Evolutionary conservation across 2,888 invertebrate species (phyloP), one percentile per base, ranked within the genome.

Genomic region (Troilus luridus): DNA sequence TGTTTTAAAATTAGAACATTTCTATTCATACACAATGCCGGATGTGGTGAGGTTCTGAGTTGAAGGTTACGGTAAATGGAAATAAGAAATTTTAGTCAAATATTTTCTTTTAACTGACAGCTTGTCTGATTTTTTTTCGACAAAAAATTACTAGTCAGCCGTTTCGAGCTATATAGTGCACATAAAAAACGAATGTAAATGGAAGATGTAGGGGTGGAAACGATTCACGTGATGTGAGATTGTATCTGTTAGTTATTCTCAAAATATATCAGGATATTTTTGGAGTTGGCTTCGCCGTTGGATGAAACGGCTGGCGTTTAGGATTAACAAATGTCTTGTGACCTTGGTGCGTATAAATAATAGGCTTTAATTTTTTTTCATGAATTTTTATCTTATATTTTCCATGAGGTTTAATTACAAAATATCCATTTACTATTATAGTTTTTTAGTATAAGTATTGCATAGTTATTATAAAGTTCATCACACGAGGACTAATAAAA

Each of bases 291-390:
- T 67, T 67, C 67, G 67, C 67, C 14, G 14, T 67, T 6, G 67
- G 67, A 67, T 67, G 67, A 67, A 67, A 24, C 24, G 24, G 67
- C 67, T 24, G 67, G 67, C 24, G 67, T 67, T 67, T 67, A 67
- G 67, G 67, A 67, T 67, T 67, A 67, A 67, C 24, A 67, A 67
- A 24, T 67, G 67, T 14, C 67, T 67, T 24, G 67, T 67, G 67
- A 67, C 67, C 67, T 67, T 67, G 67, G 24, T 67, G 24, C 14
- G 14, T 1, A 67, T 67, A 24, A 27, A 24, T 0, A 67, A 24
- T 67, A 24, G 67, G 24, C 14, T 67, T 24, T 24, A 67, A 67
- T 24, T 1, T 24, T 9, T 67, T 67, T 24, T n/a, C 11, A 67
- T 67, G 7, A 24, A 0, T 64, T n/a, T 62, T 19, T 17, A 19